Evolutionary conservation across 2,797 vertebrate genomes (phyloP).

Genomic region (Ibycter americanus): DNA sequence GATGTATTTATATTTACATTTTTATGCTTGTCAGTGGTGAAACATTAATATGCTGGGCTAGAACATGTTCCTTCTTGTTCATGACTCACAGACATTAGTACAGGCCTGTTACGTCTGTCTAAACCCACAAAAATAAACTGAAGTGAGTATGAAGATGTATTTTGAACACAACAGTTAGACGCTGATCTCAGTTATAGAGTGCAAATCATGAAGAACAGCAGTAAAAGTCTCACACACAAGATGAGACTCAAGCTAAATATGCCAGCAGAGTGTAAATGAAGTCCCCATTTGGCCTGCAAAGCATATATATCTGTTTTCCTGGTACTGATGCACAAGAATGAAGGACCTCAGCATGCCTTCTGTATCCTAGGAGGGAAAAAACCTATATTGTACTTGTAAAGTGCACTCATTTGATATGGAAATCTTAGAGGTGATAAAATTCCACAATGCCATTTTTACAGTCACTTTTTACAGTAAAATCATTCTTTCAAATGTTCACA

Average conservation of each 20-base stretch:
- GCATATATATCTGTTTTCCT: background rate
- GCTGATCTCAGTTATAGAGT: background rate
- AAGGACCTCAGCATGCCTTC: background rate
- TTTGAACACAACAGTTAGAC: slow-evolving; percentile 23
- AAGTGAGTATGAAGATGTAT: background rate
- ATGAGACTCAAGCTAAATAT: background rate
- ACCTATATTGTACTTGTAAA: background rate
- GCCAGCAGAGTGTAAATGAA: slow-evolving; percentile 10
- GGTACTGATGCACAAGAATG: background rate
- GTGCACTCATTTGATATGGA: slow-evolving; percentile 27
- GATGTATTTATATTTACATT: background rate
- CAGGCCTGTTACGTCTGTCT: slow-evolving; percentile 46
- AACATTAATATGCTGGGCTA: background rate
- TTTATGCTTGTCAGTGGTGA: background rate
- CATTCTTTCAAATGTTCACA: slow-evolving; percentile 27
- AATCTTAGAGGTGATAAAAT: slow-evolving; percentile 43
- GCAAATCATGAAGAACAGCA: background rate
- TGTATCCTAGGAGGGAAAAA: background rate
- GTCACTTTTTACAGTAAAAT: slow-evolving; percentile 30
- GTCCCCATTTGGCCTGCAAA: background rate
- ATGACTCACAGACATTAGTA: background rate
- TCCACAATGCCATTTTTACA: slow-evolving; percentile 36
- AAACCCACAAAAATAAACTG: slow-evolving; percentile 29
- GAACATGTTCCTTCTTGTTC: background rate
- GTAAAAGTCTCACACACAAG: background rate